These are phyloP conservation scores for Strix aluco DNA, from an alignment of 2,113 vertebrate species.

Conservation along the genomic window DNA sequence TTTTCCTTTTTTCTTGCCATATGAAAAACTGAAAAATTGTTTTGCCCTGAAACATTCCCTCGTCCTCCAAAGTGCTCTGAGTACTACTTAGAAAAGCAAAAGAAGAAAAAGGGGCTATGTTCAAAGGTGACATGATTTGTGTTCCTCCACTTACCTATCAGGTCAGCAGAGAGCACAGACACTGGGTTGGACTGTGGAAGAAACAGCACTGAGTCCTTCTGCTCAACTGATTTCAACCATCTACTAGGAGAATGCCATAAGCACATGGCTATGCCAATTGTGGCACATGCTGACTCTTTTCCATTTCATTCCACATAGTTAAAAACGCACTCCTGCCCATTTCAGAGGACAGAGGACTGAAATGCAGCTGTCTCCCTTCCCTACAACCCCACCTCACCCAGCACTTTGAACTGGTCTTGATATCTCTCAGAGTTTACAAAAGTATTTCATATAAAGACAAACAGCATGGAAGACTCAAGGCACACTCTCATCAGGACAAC, in stretches of 20 bases:
- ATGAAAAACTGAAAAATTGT: constrained; percentile 57
- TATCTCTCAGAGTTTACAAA: background rate
- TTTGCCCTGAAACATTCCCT: constrained; percentile 39
- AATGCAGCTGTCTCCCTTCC: background rate
- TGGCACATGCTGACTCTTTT: background rate
- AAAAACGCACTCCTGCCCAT: background rate
- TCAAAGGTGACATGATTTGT: background rate
- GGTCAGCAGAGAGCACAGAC: background rate
- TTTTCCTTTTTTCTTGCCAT: constrained; percentile 55
- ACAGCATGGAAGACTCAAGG: constrained; percentile 40
- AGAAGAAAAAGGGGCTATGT: background rate
- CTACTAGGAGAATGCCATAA: background rate
- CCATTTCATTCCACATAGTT: background rate
- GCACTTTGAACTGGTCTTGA: background rate
- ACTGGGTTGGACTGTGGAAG: background rate
- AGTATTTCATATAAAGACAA: background rate
- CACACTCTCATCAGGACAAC: constrained; percentile 12
- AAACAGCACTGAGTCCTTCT: background rate
- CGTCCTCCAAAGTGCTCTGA: background rate
- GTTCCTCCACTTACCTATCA: background rate
- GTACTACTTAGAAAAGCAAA: background rate
- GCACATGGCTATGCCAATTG: background rate
- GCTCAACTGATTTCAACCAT: background rate
- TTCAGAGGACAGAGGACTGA: background rate
- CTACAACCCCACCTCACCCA: background rate